phyloP scores from a whole-genome alignment of 2,797 vertebrate species.

The Gadopsis bispinosus region DNA sequence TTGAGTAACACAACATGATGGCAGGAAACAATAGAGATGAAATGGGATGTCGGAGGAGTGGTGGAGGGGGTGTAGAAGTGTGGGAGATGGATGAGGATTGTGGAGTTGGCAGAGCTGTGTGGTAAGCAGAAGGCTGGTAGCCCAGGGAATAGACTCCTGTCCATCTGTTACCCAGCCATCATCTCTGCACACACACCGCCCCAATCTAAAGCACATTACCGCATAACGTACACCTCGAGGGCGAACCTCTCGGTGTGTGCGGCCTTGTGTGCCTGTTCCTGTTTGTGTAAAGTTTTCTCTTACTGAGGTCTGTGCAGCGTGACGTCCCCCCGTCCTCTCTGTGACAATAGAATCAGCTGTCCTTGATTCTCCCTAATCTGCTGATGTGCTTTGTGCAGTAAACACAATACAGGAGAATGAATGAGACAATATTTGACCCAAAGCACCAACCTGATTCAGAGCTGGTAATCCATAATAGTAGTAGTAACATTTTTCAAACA shows the following conservation, averaged over 20 bases:
- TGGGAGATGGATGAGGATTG: conserved; percentile 71
- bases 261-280: conserved; percentile 30
- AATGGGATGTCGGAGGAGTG: conserved; percentile 54
- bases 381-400: conserved; percentile 23
- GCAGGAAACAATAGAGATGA: conserved; percentile 68
- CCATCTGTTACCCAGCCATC: conserved; percentile 82
- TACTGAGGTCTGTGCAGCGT: conserved; percentile 44
- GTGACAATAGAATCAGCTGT: conserved; percentile 32
- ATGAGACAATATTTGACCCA: conserved; percentile 35
- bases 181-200: conserved; percentile 76
- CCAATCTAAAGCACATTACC: conserved; percentile 80
- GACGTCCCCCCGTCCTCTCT: conserved; percentile 20
- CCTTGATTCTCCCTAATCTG: conserved; percentile 38
- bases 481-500: neutral
- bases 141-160: conserved; percentile 83
- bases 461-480: neutral
- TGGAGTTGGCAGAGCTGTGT: conserved; percentile 75
- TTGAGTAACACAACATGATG: conserved; percentile 55
- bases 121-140: conserved; percentile 80
- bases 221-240: conserved; percentile 74
- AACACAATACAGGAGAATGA: conserved; percentile 34
- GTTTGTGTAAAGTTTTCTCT: conserved; percentile 52
- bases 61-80: conserved; percentile 31
- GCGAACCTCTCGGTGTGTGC: conserved; percentile 48
- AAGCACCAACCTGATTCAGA: conserved; percentile 11